These are phyloP conservation scores for Fragum sueziense DNA, from an alignment of 2,888 invertebrate species.

Conservation along the genomic window DNA sequence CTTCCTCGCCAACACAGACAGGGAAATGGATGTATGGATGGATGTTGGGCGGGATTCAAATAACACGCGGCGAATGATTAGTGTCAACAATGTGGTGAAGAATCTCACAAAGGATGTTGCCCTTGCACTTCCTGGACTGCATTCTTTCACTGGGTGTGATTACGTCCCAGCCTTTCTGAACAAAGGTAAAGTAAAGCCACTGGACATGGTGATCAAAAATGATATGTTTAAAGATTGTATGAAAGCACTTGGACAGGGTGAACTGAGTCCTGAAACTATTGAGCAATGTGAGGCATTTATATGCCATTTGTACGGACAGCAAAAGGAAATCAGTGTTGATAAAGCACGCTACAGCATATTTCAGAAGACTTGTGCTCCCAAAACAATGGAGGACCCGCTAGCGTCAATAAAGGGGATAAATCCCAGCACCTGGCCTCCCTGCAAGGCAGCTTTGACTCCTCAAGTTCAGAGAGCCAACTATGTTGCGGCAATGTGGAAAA, in stretches of 20 bases:
- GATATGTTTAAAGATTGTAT: background rate
- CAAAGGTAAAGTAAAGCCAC: background rate
- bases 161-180: background rate
- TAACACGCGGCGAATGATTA: background rate
- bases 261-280: background rate
- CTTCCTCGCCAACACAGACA: no score
- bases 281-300: background rate
- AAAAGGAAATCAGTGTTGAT: background rate
- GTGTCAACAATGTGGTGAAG: background rate
- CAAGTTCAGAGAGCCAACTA: no score
- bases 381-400: no score
- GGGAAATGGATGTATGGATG: no score
- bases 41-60: slow-evolving; percentile 14
- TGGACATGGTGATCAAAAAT: background rate
- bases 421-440: no score
- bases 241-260: background rate
- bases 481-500: no score
- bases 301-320: background rate
- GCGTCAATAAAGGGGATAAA: no score
- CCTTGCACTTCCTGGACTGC: background rate
- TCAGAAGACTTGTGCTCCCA: no score
- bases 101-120: background rate
- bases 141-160: background rate
- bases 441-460: no score
- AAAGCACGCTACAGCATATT: background rate